Conservation (phyloP, 2,888 invertebrate genomes). For the Dolomedes plantarius region DNA sequence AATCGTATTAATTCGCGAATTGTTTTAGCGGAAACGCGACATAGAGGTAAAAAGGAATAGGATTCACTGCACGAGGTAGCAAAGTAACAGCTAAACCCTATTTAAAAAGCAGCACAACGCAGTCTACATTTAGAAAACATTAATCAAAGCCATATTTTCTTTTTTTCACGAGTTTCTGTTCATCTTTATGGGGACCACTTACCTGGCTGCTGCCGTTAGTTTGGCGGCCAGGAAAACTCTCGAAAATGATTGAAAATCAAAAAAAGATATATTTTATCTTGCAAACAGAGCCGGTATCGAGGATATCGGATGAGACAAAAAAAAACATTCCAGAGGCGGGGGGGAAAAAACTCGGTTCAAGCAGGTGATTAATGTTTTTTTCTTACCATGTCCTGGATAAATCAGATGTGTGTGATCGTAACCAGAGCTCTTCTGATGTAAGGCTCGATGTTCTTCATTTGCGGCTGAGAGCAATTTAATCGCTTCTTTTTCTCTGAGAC, state of each 20-base stretch:
- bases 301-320: background rate
- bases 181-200: slow-evolving; percentile 63
- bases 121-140: slow-evolving; percentile 38
- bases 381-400: too few species aligned
- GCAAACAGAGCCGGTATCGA: background rate
- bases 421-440: too few species aligned
- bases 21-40: slow-evolving; percentile 59
- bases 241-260: slow-evolving; percentile 9
- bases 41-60: slow-evolving; percentile 51
- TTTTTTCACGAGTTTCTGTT: slow-evolving; percentile 18
- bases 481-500: too few species aligned
- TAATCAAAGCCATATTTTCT: background rate
- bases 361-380: background rate
- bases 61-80: slow-evolving; percentile 63
- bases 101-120: slow-evolving; percentile 39
- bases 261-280: slow-evolving; percentile 15
- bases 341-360: background rate
- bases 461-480: too few species aligned
- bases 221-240: background rate
- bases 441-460: too few species aligned
- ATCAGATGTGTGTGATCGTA: too few species aligned
- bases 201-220: slow-evolving; percentile 24
- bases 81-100: slow-evolving; percentile 23
- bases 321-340: background rate
- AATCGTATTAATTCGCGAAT: slow-evolving; percentile 51